Evolutionary conservation across 1,140 invertebrate genomes (phyloP), one percentile per base, ranked within the genome.

Genomic region (Chironomus striatipennis): DNA sequence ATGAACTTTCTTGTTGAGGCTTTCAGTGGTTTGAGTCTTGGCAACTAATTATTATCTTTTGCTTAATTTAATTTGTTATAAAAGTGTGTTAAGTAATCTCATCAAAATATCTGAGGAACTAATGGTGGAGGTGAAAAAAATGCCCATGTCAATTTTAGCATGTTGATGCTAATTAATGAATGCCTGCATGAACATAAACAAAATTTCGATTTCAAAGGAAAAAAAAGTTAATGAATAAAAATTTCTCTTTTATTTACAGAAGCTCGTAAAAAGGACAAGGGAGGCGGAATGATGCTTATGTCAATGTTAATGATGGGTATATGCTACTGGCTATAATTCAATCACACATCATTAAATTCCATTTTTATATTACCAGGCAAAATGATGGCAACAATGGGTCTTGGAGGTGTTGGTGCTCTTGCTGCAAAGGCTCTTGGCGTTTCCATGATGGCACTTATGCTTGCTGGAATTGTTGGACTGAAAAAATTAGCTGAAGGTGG

Each of bases 261-360:
- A 75, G 84, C 84, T 74, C 83, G 87, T 79, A 85, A 86, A 77
- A 85, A 87, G 79, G 86, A 86, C 73, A 83, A 84, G 67, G 86
- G 85, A 57, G 85, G 86, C 4, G 84, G 84, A 3, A 83, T 85
- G 17, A 76, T 88, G 1, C 79, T 90, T 73, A 81, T 90, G 4
- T 83, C 91, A 80, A 90, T 88, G 0, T 75, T 91, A 42, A 91
- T 92, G 89, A 90, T 92, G 84, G 90, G 89, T 76, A 87, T 86
- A 79, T 57, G 12, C n/a, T 57, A 4, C n/a, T 57, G 83, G 79
- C 0, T n/a, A n/a, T 5, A 57, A 57, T 10, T 15, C 12, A 57
- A 57, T 57, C 47, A n/a, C 4, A 15, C 12, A 57, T 57, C n/a
- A 57, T n/a, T 57, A 5, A 57, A n/a, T 15, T 57, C 15, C 4